Evolutionary conservation across 2,113 vertebrate genomes (phyloP), one percentile per base, ranked within the genome.

Genomic region (Phocoena phocoena): DNA sequence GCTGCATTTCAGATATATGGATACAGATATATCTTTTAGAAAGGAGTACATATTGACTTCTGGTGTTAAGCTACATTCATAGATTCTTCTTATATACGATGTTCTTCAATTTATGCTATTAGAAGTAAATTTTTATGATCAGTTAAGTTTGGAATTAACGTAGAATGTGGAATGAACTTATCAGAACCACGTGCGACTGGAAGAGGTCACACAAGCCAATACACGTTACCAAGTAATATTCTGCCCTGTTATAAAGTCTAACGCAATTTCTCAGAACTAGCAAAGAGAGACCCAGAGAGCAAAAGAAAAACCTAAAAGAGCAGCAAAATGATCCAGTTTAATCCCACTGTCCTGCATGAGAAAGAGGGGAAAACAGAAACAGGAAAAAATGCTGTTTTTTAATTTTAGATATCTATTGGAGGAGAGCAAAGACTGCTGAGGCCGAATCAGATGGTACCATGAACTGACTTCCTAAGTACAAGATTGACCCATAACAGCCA

Each of bases 1-100:
- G 95, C 93, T 98, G 94, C 94, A 97, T 98, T 98, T 97, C 88
- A 97, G 97, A 82, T 50, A 77, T 15, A 90, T 5, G n/a, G 31
- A 77, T 26, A 65, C 23, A 77, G 31, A 87, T 17, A 58, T 5
- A 53, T 28, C 87, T 50, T 89, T 95, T 88, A 18, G 0, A 50
- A 98, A 97, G 92, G 93, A 93, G 81, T 83, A 70, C 79, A 86
- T 88, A 55, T 53, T 94, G 93, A 93, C 92, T 98, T 97, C 80
- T 63, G 55, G 62, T 33, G n/a, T 62, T 63, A 97, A 63, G 41
- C 70, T 92, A 87, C 79, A 74, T 92, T 67, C 90, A 79, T 3
- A 96, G 87, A 86, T 79, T 86, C 92, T 77, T 85, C 84, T 86
- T 95, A 90, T 77, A 60, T 84, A 92, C 79, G 44, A 50, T 36